These are phyloP conservation scores for Odontamblyopus lacepedii DNA, from an alignment of 2,797 vertebrate species.

Conservation along the genomic window DNA sequence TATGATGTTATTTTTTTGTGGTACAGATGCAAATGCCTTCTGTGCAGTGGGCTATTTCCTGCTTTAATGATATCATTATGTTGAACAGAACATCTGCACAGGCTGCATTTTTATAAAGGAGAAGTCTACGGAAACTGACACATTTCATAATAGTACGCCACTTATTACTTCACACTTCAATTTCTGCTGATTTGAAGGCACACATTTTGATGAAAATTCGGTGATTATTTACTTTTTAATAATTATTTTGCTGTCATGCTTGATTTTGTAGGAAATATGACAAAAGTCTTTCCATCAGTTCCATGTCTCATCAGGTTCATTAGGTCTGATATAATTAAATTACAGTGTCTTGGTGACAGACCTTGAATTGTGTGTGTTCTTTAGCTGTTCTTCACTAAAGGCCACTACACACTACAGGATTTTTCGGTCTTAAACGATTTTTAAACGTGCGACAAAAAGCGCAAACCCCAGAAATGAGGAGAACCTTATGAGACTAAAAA, in stretches of 20 bases:
- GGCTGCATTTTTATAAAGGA: neutral
- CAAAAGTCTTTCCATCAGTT: neutral
- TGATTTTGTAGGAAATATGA: neutral
- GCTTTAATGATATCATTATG: slow-evolving; percentile 4
- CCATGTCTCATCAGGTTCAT: too few relatives aligned
- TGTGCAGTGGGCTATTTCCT: neutral
- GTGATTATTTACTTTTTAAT: neutral
- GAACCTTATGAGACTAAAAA: too few relatives aligned
- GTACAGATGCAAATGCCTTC: neutral
- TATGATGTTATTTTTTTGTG: neutral
- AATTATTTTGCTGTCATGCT: neutral
- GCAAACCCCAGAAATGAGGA: too few relatives aligned
- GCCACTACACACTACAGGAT: too few relatives aligned
- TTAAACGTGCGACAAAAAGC: too few relatives aligned
- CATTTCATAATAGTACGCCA: neutral
- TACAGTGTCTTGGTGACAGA: too few relatives aligned
- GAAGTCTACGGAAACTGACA: neutral
- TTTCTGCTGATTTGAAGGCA: neutral
- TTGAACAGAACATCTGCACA: slow-evolving; percentile 2
- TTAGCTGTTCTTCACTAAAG: too few relatives aligned
- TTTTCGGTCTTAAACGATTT: too few relatives aligned
- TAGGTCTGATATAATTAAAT: too few relatives aligned
- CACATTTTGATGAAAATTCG: neutral
- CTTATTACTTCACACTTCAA: neutral
- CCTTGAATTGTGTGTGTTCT: too few relatives aligned